Conservation (phyloP, 2,888 invertebrate genomes). For the Drosophila multiciliata region DNA sequence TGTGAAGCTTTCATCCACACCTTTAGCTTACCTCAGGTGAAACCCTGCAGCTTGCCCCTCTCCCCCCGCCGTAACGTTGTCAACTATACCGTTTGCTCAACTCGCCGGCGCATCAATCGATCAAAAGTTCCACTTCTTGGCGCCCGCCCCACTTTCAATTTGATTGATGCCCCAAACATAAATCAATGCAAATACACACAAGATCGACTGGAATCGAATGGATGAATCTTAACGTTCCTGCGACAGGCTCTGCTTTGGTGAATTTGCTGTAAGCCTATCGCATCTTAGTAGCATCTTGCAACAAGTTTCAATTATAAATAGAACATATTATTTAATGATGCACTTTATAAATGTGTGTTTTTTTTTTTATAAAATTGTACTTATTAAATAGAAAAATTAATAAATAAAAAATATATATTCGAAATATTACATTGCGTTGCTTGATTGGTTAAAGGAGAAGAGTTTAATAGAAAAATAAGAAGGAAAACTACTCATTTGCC, state of each 20-base stretch:
- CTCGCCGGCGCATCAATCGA: conserved; percentile 10
- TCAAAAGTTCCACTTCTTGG: conserved; percentile 34
- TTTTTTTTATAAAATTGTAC: too few relatives aligned
- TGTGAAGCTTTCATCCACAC: conserved; percentile 52
- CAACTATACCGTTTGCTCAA: conserved; percentile 12
- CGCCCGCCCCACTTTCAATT: conserved; percentile 62
- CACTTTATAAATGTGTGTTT: background rate
- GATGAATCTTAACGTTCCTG: background rate
- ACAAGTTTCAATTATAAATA: background rate
- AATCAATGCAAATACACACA: conserved; percentile 45
- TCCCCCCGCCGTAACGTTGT: background rate
- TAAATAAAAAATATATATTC: background rate
- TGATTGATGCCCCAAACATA: conserved; percentile 70
- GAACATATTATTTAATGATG: background rate
- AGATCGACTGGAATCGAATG: background rate
- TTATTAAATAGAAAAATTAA: too few relatives aligned
- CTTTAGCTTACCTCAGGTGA: conserved; percentile 2
- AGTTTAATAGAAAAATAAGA: background rate
- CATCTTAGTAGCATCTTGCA: background rate
- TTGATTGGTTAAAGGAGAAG: background rate
- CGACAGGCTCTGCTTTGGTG: background rate
- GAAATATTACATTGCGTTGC: background rate
- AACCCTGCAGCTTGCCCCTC: background rate
- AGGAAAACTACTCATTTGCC: background rate
- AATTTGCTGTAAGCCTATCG: background rate